Percentiles rank a stretch among this genome's conserved stretches.
phyloP scores from a whole-genome alignment of 2,888 invertebrate species.

The Orthosia gothica region DNA sequence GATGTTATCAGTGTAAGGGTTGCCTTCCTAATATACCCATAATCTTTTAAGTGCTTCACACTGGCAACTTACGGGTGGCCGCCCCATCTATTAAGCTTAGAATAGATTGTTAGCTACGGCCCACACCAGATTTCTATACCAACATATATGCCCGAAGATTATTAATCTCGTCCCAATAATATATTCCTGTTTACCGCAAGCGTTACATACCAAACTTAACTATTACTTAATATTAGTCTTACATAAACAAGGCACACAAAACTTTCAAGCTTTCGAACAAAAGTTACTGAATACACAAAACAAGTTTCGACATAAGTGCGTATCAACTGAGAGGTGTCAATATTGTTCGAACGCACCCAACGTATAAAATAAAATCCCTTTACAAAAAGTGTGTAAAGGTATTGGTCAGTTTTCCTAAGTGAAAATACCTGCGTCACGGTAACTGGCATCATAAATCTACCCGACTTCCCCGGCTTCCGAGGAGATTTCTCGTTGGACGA shows the following conservation, averaged over 20 bases:
- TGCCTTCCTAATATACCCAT: slow-evolving; percentile 6
- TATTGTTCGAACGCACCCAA: slow-evolving; percentile 29
- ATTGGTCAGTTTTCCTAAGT: slow-evolving; percentile 81
- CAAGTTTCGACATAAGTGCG: slow-evolving; percentile 31
- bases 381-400: slow-evolving; percentile 71
- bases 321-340: slow-evolving; percentile 46
- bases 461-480: too few relatives aligned
- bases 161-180: slow-evolving; percentile 3
- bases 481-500: too few relatives aligned
- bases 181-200: slow-evolving; percentile 9
- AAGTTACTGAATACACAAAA: slow-evolving; percentile 36
- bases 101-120: slow-evolving; percentile 25
- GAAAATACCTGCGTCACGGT: slow-evolving; percentile 88
- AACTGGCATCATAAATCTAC: slow-evolving; percentile 70
- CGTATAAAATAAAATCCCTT: slow-evolving; percentile 44
- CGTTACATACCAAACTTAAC: slow-evolving; percentile 27
- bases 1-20: slow-evolving; percentile 25
- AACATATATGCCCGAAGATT: not conserved
- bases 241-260: slow-evolving; percentile 25
- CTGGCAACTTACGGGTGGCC: not conserved
- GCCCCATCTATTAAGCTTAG: slow-evolving; percentile 20
- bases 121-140: slow-evolving; percentile 2
- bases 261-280: slow-evolving; percentile 22
- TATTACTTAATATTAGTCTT: not conserved
- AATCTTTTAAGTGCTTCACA: slow-evolving; percentile 45